Conservation (phyloP, 1,140 invertebrate species). For the Drosophila kohkoa region DNA sequence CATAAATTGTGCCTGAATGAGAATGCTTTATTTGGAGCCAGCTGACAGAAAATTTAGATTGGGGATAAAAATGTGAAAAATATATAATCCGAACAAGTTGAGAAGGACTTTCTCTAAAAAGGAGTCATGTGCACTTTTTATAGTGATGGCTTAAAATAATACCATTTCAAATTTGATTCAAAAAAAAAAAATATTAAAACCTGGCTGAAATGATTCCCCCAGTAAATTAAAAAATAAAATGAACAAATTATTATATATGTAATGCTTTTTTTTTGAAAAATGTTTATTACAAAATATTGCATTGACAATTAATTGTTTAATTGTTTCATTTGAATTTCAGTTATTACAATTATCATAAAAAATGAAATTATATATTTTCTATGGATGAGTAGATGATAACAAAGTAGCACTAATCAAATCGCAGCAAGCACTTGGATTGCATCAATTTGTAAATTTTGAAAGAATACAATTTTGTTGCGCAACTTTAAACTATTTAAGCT, state of each 20-base stretch:
- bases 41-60: neutral
- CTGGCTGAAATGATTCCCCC: neutral
- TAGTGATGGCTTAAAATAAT: too few species aligned
- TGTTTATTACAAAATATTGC: conserved; percentile 80
- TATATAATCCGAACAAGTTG: neutral
- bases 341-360: conserved; percentile 56
- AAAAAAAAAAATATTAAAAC: too few species aligned
- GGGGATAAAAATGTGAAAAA: neutral
- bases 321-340: conserved; percentile 55
- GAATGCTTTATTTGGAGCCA: neutral
- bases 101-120: too few species aligned
- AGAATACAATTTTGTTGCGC: conserved; percentile 35
- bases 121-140: too few species aligned
- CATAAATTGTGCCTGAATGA: conserved; percentile 13
- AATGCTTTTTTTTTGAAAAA: conserved; percentile 45
- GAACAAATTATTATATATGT: conserved; percentile 3
- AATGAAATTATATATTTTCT: conserved; percentile 61
- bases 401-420: conserved; percentile 35
- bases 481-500: conserved; percentile 67
- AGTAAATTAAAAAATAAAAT: neutral
- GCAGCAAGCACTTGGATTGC: conserved; percentile 27
- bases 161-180: too few species aligned
- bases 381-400: conserved; percentile 55
- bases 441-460: conserved; percentile 17
- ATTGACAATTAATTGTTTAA: conserved; percentile 72